Percentiles rank a stretch among this genome's conserved stretches.
phyloP scores from a whole-genome alignment of 2,888 invertebrate species.

The Schizaphis graminum region DNA sequence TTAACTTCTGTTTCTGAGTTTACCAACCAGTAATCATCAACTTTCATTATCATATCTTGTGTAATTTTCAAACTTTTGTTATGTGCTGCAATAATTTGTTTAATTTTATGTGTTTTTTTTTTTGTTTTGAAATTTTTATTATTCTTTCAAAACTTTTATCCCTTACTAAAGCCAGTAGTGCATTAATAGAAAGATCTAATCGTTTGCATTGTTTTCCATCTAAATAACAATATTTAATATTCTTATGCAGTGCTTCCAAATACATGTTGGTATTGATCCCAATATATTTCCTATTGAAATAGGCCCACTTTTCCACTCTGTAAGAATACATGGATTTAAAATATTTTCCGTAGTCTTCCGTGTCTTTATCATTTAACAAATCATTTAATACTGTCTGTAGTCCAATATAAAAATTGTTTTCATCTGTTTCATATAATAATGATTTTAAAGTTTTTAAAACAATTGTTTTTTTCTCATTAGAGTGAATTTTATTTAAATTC shows the following conservation, averaged over 20 bases:
- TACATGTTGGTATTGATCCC: not conserved
- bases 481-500: no score
- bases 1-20: not conserved
- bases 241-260: not conserved
- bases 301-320: not conserved
- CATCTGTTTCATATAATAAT: not conserved
- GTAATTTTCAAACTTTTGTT: not conserved
- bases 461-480: not conserved
- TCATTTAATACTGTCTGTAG: no score
- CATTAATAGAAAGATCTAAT: not conserved
- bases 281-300: not conserved
- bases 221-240: not conserved
- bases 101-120: not conserved
- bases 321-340: not conserved
- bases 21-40: slow-evolving; percentile 8
- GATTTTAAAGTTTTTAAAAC: not conserved
- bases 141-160: not conserved
- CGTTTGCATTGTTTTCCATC: not conserved
- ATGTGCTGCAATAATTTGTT: not conserved
- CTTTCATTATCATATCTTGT: not conserved
- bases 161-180: not conserved
- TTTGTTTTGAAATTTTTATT: no score
- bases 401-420: not conserved
- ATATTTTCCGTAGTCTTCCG: not conserved
- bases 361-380: no score